Conservation (phyloP, 1,140 invertebrate species). For the Augochlora pura region DNA sequence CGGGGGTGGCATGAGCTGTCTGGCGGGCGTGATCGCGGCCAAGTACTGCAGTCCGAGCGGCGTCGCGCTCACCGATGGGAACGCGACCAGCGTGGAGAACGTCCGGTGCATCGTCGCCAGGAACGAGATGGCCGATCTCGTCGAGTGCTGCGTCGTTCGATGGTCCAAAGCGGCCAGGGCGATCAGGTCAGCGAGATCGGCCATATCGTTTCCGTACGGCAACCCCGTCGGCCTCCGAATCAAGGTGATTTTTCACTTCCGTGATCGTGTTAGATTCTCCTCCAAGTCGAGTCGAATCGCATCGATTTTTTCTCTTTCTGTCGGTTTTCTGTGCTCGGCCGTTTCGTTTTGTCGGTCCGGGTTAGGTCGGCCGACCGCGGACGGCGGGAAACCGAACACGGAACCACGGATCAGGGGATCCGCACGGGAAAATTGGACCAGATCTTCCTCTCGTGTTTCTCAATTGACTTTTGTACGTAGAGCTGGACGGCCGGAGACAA, state of each 20-base stretch:
- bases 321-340: background rate
- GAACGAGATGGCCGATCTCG: constrained; percentile 81
- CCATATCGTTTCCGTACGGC: background rate
- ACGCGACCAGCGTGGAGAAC: constrained; percentile 88
- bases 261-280: background rate
- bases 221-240: constrained; percentile 60
- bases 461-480: constrained; percentile 60
- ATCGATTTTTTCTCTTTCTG: too few relatives aligned
- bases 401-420: too few relatives aligned
- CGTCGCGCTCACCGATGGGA: constrained; percentile 89
- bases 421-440: too few relatives aligned
- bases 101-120: constrained; percentile 84
- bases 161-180: constrained; percentile 76
- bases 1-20: constrained; percentile 92
- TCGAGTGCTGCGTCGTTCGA: constrained; percentile 77
- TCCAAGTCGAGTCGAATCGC: too few relatives aligned
- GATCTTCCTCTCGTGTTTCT: background rate
- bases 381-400: too few relatives aligned
- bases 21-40: constrained; percentile 88
- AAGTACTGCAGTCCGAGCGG: constrained; percentile 83
- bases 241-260: constrained; percentile 69
- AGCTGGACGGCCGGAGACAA: constrained; percentile 62
- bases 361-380: too few relatives aligned
- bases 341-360: too few relatives aligned
- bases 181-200: constrained; percentile 61